Evolutionary conservation across 1,140 invertebrate species (phyloP), one percentile per base, ranked within the genome.

Genomic region (Hetaerina americana): DNA sequence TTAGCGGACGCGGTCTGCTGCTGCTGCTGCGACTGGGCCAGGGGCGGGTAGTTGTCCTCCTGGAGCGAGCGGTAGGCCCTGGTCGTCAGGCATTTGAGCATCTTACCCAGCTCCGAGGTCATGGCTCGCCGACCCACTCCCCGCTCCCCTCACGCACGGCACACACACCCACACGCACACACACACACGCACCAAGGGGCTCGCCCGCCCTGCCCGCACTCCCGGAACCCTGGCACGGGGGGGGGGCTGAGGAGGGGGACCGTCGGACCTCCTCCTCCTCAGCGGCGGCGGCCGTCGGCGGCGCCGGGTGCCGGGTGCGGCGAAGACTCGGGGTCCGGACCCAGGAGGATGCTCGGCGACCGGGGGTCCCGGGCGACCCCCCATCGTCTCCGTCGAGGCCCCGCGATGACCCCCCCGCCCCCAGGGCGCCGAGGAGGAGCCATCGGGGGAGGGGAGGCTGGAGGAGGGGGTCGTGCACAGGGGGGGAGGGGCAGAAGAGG

Each of bases 31-130:
- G n/a, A 10, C 15, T 76, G 57, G 74, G 69, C 73, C 31, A 76
- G 71, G 70, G 72, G 75, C 66, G 74, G 71, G 72, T 76, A 76
- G 12, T 70, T 70, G 72, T 77, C 76, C 49, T 77, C 76, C 70
- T 77, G 75, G 28, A 77, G 69, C 26, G 76, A 72, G 66, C 74
- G 72, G 73, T 77, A 77, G 26, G 76, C 72, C 70, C 75, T 75
- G 69, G 73, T 71, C 22, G 74, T 74, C 5, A 77, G 71, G 70
- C 76, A 77, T 71, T 77, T 77, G 1, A 77, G 57, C 71, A 77
- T 76, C 31, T 75, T 71, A 5, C 76, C 71, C 25, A 76, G 70
- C 69, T 77, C 76, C 18, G 74, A 73, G 66, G 72, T 77, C 76
- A 77, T 77, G n/a, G n/a, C 26, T 68, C 26, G 67, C 25, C 25